Conservation (phyloP, 2,888 invertebrate genomes). For the Chrysina gloriosa region DNA sequence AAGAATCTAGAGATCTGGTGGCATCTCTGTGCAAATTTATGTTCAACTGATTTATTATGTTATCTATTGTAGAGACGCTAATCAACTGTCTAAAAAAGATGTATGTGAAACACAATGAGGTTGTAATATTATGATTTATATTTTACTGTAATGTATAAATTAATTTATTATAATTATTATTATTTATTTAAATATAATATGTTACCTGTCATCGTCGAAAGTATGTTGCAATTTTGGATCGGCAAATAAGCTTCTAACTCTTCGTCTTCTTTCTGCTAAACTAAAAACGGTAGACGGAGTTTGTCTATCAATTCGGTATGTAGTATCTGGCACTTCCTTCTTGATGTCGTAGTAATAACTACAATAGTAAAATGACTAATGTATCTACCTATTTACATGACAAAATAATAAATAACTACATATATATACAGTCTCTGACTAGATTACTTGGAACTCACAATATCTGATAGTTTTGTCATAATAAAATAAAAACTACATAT, state of each 20-base stretch:
- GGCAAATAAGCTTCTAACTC: slow-evolving; percentile 66
- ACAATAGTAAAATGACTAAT: slow-evolving; percentile 25
- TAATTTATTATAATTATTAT: background rate
- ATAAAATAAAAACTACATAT: too few species aligned
- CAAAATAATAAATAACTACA: too few species aligned
- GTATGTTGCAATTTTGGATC: slow-evolving; percentile 54
- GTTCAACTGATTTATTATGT: slow-evolving; percentile 47
- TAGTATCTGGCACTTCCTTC: slow-evolving; percentile 26
- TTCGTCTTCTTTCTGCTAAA: slow-evolving; percentile 66
- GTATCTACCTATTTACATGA: too few species aligned
- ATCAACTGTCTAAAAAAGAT: slow-evolving; percentile 45
- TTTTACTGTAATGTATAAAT: background rate
- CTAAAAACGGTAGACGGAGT: slow-evolving; percentile 61
- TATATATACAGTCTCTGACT: too few species aligned
- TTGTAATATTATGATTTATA: background rate
- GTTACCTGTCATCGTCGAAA: slow-evolving; percentile 42
- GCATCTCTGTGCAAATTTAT: slow-evolving; percentile 41
- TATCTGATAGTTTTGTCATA: too few species aligned
- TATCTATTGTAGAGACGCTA: slow-evolving; percentile 51
- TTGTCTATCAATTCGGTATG: slow-evolving; percentile 41
- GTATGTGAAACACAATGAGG: too few species aligned
- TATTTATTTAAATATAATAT: background rate
- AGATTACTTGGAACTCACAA: too few species aligned
- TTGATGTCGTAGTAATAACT: slow-evolving; percentile 49
- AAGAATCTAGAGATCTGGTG: slow-evolving; percentile 53